phyloP scores from a whole-genome alignment of 2,888 invertebrate species.

The Drosophila emarginata region DNA sequence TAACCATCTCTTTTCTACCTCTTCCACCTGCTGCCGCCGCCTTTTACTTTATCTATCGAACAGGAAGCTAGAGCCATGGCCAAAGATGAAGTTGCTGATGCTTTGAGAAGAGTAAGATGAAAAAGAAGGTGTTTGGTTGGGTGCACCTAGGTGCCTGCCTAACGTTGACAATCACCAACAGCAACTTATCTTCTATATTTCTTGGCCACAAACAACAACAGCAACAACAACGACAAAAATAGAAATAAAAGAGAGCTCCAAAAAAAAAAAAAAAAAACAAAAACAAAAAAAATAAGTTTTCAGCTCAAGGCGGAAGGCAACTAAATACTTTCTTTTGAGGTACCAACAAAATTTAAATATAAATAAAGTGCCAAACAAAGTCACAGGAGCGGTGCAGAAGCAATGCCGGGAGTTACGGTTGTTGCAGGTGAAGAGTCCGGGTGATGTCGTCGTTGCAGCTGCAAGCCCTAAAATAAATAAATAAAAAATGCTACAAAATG shows the following conservation, averaged over 20 bases:
- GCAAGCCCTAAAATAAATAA: slow-evolving; percentile 71
- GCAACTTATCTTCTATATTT: slow-evolving; percentile 46
- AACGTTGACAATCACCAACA: slow-evolving; percentile 65
- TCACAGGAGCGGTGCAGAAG: slow-evolving; percentile 20
- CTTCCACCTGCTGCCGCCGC: slow-evolving; percentile 14
- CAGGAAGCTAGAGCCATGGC: slow-evolving; percentile 28
- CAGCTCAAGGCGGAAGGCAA: slow-evolving; percentile 56
- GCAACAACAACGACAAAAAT: not conserved
- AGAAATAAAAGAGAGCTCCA: not conserved
- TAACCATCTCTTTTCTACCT: slow-evolving; percentile 15
- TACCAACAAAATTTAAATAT: slow-evolving; percentile 70
- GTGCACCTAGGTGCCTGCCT: slow-evolving; percentile 40
- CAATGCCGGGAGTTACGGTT: slow-evolving; percentile 32
- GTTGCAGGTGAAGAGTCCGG: slow-evolving; percentile 17
- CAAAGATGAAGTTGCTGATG: slow-evolving; percentile 23
- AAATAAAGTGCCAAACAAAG: slow-evolving; percentile 77
- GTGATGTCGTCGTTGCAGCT: slow-evolving; percentile 44
- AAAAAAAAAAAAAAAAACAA: slow-evolving; percentile 26
- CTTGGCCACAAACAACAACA: slow-evolving; percentile 31
- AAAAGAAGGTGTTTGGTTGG: not conserved
- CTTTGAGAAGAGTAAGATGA: slow-evolving; percentile 7
- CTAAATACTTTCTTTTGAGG: slow-evolving; percentile 77
- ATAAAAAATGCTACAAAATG: slow-evolving; percentile 74
- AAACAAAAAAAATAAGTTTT: slow-evolving; percentile 59
- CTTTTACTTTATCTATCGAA: slow-evolving; percentile 24